Base-by-base conservation (phyloP, 1,140 invertebrate species). In the Polypedilum pembai region DNA sequence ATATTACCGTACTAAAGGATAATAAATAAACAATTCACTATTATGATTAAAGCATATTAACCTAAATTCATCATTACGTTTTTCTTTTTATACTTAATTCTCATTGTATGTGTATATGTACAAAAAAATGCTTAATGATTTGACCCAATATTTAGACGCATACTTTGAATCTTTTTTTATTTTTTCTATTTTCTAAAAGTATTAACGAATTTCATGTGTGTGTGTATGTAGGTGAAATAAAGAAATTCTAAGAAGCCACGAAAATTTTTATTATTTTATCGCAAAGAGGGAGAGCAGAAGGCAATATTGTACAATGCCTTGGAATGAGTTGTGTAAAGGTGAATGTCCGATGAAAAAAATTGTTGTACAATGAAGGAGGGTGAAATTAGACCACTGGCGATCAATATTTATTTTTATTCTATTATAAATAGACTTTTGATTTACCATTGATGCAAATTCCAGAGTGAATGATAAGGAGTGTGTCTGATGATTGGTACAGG, bases 371-470 rank as follows among this genome's bases (percentile, higher is more conserved):
- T 45, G 41, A 8, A 15, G n/a, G n/a, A 56, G 10, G 10, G 45
- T n/a, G 3, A n/a, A 56, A 56, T 56, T 15, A n/a, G 45, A 56
- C 45, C 45, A 41, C 8, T 45, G 73, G 5, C 18, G n/a, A 17
- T 74, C 41, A 15, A 33, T 74, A n/a, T 24, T 33, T 33, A 33
- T 33, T 33, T 33, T 33, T 33, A 33, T 33, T 33, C 24, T 33
- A 33, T 33, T 33, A 33, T 3, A 33, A 33, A 33, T 33, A 3
- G 5, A 33, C 41, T 12, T 45, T 45, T 45, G 8, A n/a, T 12
- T 80, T 81, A 82, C 81, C 81, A 81, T 76, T 81, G 80, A 77
- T 82, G 78, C 15, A 82, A 74, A 78, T 82, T 80, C 81, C 81
- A 82, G 18, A 82, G 75, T 2, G 81, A 82, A 76, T 82, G 81